phyloP scores from a whole-genome alignment of 2,888 invertebrate genomes.

The Drosophila paranaensis region DNA sequence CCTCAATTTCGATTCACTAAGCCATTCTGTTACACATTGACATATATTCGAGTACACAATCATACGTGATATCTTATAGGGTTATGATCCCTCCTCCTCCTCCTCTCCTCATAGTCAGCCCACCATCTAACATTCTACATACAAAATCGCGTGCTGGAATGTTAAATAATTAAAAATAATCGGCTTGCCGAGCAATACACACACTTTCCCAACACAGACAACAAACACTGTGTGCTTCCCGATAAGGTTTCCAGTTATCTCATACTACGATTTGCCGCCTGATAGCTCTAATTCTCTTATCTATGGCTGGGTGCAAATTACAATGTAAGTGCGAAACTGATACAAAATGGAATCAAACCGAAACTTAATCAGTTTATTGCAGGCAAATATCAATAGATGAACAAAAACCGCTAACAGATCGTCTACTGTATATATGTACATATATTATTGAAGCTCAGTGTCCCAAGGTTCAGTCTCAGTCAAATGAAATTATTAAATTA shows the following conservation, averaged over 20 bases:
- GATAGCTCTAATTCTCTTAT: slow-evolving; percentile 6
- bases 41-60: slow-evolving; percentile 36
- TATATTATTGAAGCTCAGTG: background rate
- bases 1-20: slow-evolving; percentile 64
- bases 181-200: slow-evolving; percentile 22
- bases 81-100: slow-evolving; percentile 1
- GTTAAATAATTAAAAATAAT: slow-evolving; percentile 45
- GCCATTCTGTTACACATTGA: slow-evolving; percentile 52
- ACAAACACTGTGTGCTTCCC: slow-evolving; percentile 6
- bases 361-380: background rate
- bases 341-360: slow-evolving; percentile 2
- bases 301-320: slow-evolving; percentile 18
- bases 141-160: slow-evolving; percentile 45
- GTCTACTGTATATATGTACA: slow-evolving; percentile 2
- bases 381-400: slow-evolving; percentile 2
- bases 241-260: slow-evolving; percentile 49
- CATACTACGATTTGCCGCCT: slow-evolving; percentile 32
- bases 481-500: slow-evolving; percentile 8
- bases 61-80: slow-evolving; percentile 33
- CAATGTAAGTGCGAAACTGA: slow-evolving; percentile 12
- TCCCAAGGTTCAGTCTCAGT: slow-evolving; percentile 27
- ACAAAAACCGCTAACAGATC: slow-evolving; percentile 11
- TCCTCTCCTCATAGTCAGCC: background rate
- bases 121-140: slow-evolving; percentile 22
- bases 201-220: slow-evolving; percentile 43